Evolutionary conservation across 2,888 invertebrate species (phyloP).

Genomic region (Synergus umbraculus): DNA sequence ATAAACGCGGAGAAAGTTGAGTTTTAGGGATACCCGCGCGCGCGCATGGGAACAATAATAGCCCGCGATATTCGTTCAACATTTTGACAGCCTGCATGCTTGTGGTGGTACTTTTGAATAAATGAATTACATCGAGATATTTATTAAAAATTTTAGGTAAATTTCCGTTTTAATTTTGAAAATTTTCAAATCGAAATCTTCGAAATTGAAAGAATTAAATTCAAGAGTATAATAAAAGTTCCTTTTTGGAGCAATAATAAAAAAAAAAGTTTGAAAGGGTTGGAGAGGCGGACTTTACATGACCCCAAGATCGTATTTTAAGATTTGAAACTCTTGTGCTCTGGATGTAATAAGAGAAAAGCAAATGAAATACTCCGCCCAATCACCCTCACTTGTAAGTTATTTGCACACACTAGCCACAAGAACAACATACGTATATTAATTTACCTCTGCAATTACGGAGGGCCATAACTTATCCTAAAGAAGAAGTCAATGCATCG

Average conservation of each 20-base stretch:
- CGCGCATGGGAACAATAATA: background rate
- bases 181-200: background rate
- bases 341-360: conserved; percentile 29
- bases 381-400: background rate
- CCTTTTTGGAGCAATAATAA: background rate
- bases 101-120: background rate
- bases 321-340: conserved; percentile 22
- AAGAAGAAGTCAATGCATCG: conserved; percentile 13
- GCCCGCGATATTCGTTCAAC: background rate
- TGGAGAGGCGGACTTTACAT: background rate
- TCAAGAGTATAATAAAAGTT: background rate
- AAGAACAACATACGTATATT: conserved; percentile 19
- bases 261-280: background rate
- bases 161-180: too few species aligned
- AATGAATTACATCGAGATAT: background rate
- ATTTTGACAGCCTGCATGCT: background rate
- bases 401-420: conserved; percentile 20
- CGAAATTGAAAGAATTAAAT: background rate
- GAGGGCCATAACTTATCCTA: conserved; percentile 18
- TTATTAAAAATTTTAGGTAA: background rate
- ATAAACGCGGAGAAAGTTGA: conserved; percentile 20
- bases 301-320: conserved; percentile 26
- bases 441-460: conserved; percentile 28
- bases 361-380: conserved; percentile 13
- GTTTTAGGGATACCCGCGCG: background rate